Percentiles rank a stretch among this genome's conserved stretches.
Evolutionary conservation across 1,140 invertebrate genomes (phyloP).

Genomic region (Drosophila bifasciata): DNA sequence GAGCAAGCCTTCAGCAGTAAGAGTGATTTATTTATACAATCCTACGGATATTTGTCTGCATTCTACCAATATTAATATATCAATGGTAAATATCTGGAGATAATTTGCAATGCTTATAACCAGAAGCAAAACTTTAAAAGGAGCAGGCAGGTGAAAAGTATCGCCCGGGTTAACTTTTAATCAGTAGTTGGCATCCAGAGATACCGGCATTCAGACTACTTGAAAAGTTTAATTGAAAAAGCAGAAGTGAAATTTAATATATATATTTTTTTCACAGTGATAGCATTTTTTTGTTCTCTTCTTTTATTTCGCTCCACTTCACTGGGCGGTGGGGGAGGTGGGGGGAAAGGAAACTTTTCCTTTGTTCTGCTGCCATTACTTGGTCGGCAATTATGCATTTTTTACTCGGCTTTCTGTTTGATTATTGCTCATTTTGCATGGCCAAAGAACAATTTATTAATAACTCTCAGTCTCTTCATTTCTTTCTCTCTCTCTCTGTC

Average conservation of each 20-base stretch:
- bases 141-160: constrained; percentile 18
- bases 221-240: constrained; percentile 52
- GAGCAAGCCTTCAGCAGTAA: neutral
- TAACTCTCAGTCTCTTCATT: constrained; percentile 13
- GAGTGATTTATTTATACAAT: too few relatives aligned
- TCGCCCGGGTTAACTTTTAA: constrained; percentile 24
- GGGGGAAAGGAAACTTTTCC: constrained; percentile 7
- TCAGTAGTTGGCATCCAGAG: constrained; percentile 15
- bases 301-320: constrained; percentile 11
- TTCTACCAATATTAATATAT: too few relatives aligned
- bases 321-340: neutral
- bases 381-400: constrained; percentile 39
- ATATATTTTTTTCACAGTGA: constrained; percentile 18
- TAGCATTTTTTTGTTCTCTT: constrained; percentile 5
- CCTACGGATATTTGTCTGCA: neutral
- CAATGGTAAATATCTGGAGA: neutral
- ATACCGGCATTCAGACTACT: constrained; percentile 11
- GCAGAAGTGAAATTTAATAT: constrained; percentile 9
- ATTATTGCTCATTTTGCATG: constrained; percentile 57
- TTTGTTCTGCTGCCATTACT: constrained; percentile 23
- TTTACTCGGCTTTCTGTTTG: constrained; percentile 27
- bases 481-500: neutral
- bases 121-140: constrained; percentile 10
- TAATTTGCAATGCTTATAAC: constrained; percentile 14
- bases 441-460: constrained; percentile 42